Base-by-base conservation (phyloP, 2,888 invertebrate species). In the Enoplolaimus lenunculus region DNA sequence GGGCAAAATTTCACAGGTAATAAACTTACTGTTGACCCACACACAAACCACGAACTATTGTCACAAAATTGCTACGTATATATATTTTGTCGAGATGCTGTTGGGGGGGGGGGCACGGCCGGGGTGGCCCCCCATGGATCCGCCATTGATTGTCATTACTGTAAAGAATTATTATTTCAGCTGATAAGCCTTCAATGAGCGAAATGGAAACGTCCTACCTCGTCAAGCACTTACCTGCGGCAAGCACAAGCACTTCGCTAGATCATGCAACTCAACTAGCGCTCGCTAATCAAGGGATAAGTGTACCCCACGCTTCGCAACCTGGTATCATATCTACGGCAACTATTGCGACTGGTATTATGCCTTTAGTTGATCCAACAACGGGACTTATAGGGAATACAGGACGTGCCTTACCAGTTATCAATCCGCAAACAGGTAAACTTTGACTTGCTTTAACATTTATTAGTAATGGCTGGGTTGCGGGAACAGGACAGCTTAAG, bases 171-270 rank as follows among this genome's bases (percentile, higher is more conserved):
- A n/a, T n/a, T n/a, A n/a, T n/a, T 64, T 72, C 74, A 28, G 57
- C 7, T 45, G 75, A 76, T 35, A 75, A 77, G 57, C 78, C 78
- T 26, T 76, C 75, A 60, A 75, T 79, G 28, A 72, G 78, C 60
- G 79, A 79, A 72, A 77, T 80, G 78, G 80, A 80, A 73, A 78
- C 78, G 74, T 77, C 75, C 74, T 79, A 74, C 71, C 71, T 74
- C 34, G 28, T 66, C 21, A 66, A 66, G 34, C 67, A 66, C 34
- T 34, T 66, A 34, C 67, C 67, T 66, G 2, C 67, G n/a, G 34
- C 31, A 26, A 29, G 13, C 7, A 34, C 30, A 30, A 45, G 45
- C 21, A 26, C 62, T 31, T 3, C 62, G 16, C 7, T 21, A 21
- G 45, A 45, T 21, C 45, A 7, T 7, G 45, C 45, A 45, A 7